Conservation (phyloP, 2,888 invertebrate genomes). For the Sphecodes monilicornis region DNA sequence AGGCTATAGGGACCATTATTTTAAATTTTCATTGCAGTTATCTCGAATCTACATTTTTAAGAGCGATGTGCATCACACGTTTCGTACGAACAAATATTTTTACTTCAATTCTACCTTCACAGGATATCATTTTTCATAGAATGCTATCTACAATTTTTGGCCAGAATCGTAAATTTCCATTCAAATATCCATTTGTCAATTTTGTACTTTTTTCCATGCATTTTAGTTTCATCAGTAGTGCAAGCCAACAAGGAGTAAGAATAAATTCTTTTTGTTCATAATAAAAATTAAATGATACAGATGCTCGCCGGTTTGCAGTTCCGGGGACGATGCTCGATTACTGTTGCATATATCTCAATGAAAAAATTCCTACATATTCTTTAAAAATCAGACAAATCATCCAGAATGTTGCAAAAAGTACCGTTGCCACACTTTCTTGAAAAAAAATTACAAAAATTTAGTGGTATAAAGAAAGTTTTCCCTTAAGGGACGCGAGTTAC, state of each 20-base stretch:
- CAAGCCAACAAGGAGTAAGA: not conserved
- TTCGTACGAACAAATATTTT: not conserved
- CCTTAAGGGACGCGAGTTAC: not conserved
- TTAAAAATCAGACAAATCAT: not conserved
- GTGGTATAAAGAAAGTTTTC: not conserved
- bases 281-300: not conserved
- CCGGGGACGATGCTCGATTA: not conserved
- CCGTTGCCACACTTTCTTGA: not conserved
- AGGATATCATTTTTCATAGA: not conserved
- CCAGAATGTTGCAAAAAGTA: not conserved
- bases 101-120: no score
- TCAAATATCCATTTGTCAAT: not conserved
- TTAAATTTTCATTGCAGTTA: no score
- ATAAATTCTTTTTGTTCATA: not conserved
- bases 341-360: no score
- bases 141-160: not conserved
- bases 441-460: not conserved
- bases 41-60: no score
- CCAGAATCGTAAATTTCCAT: not conserved
- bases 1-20: no score
- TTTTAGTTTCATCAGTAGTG: not conserved
- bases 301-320: not conserved
- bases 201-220: not conserved
- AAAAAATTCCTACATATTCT: not conserved
- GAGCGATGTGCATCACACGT: not conserved